Conservation (phyloP, 2,888 invertebrate genomes). For the Alentia gelatinosa region DNA sequence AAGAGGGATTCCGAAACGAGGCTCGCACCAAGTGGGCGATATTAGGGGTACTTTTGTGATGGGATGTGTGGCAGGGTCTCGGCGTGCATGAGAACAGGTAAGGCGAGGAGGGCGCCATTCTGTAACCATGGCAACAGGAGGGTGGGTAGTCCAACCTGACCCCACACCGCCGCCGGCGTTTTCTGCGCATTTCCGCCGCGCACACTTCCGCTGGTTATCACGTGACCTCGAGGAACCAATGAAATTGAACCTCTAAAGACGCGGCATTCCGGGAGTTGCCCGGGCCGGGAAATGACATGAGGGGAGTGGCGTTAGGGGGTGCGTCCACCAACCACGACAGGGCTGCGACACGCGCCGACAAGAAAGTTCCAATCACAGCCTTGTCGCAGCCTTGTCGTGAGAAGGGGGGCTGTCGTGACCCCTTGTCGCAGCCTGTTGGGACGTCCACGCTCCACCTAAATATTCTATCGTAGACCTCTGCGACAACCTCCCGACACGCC, state of each 20-base stretch:
- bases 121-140: neutral
- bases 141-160: neutral
- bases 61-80: neutral
- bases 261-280: neutral
- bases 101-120: neutral
- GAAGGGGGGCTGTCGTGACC: too few relatives aligned
- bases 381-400: too few relatives aligned
- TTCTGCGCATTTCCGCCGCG: constrained; percentile 5
- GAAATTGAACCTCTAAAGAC: neutral
- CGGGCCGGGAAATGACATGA: neutral
- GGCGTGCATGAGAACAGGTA: neutral
- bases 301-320: neutral
- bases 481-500: too few relatives aligned
- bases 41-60: neutral
- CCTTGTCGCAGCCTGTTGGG: too few relatives aligned
- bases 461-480: too few relatives aligned
- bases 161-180: neutral
- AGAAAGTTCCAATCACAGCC: too few relatives aligned
- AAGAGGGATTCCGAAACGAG: too few relatives aligned
- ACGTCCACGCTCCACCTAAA: too few relatives aligned
- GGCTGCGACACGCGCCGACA: too few relatives aligned
- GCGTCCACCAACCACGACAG: too few relatives aligned
- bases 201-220: neutral
- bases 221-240: neutral
- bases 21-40: neutral